Conservation (phyloP, 2,888 invertebrate genomes). For the Entomobrya multifasciata region DNA sequence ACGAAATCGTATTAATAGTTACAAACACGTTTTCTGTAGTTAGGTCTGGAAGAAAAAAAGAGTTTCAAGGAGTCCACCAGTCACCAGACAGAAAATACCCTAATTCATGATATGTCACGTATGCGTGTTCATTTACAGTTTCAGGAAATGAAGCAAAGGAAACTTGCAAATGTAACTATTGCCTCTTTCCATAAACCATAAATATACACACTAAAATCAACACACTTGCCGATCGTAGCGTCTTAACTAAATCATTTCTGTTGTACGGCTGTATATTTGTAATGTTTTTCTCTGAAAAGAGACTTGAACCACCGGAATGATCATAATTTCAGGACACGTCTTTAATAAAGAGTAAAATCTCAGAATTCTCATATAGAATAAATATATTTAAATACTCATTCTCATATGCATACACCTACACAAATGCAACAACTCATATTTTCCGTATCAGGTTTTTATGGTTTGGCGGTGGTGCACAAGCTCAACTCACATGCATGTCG, state of each 20-base stretch:
- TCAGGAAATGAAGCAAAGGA: constrained; percentile 25
- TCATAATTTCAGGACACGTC: constrained; percentile 18
- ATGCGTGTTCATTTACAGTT: constrained; percentile 27
- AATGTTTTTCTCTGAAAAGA: not conserved
- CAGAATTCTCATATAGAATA: too few species aligned
- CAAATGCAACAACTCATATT: not conserved
- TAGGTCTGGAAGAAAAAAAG: constrained; percentile 8
- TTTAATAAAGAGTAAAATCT: constrained; percentile 14
- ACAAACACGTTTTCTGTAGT: too few species aligned
- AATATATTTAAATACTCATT: too few species aligned
- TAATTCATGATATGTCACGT: constrained; percentile 40
- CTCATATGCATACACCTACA: not conserved
- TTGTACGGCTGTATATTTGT: not conserved
- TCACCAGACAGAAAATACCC: not conserved
- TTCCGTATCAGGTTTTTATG: not conserved
- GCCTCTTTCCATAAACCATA: not conserved
- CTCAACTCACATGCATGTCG: not conserved
- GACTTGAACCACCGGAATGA: not conserved
- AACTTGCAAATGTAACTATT: not conserved
- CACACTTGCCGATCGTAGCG: not conserved
- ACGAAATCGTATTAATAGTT: too few species aligned
- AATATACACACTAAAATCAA: not conserved
- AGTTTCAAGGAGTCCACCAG: not conserved
- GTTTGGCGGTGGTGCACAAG: not conserved
- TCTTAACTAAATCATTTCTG: not conserved